Percentiles rank a stretch among this genome's conserved stretches.
phyloP scores from a whole-genome alignment of 2,113 vertebrate genomes.

The Ictidomys tridecemlineatus region DNA sequence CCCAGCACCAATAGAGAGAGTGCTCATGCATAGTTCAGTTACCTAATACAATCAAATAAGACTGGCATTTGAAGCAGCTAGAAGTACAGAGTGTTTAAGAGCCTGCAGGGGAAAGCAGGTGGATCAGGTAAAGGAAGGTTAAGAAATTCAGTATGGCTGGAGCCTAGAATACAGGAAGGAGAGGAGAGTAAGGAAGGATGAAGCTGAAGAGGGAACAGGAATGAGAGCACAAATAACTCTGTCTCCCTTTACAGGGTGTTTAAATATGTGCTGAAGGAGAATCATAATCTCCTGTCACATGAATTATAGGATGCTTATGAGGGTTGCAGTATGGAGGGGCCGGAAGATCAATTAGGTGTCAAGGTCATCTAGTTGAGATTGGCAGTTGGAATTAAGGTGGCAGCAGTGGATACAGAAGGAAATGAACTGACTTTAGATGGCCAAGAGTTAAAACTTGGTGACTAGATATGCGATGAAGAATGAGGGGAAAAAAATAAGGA shows the following conservation, averaged over 20 bases:
- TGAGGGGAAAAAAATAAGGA: background rate
- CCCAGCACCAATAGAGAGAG: too few species aligned
- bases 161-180: background rate
- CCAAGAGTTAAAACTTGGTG: background rate
- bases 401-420: background rate
- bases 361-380: background rate
- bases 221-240: background rate
- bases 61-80: background rate
- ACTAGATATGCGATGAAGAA: background rate
- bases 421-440: background rate
- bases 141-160: background rate
- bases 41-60: background rate
- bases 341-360: background rate
- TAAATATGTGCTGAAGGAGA: background rate
- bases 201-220: background rate
- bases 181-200: background rate
- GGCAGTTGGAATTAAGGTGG: background rate
- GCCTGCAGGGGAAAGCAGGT: background rate
- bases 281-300: background rate
- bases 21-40: too few species aligned
- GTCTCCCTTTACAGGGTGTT: background rate
- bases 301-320: background rate
- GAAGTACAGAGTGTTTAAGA: background rate
- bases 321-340: background rate
- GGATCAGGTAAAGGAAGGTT: background rate